phyloP scores from a whole-genome alignment of 1,140 invertebrate species.

The Halesus radiatus region DNA sequence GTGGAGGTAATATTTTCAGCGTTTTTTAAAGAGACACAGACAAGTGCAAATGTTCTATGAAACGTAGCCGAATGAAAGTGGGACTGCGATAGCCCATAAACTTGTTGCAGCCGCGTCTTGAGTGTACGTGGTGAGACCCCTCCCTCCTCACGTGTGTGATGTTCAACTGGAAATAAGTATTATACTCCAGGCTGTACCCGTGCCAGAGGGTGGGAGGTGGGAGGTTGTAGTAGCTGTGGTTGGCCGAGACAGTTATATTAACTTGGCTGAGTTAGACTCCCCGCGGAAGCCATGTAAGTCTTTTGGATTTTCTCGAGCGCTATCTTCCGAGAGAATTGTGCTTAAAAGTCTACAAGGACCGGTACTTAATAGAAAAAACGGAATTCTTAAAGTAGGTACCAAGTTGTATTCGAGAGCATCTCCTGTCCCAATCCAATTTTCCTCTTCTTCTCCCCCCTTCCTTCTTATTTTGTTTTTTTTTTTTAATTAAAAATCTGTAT shows the following conservation, averaged over 20 bases:
- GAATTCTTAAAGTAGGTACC: no score
- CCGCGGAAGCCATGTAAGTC: background rate
- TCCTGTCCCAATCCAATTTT: no score
- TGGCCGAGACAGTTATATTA: conserved; percentile 26
- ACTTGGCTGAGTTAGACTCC: background rate
- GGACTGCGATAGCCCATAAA: conserved; percentile 8
- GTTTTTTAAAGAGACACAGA: background rate
- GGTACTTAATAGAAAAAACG: no score
- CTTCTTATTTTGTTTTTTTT: no score
- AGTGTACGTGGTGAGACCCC: conserved; percentile 4
- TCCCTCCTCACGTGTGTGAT: background rate
- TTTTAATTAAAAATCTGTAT: no score
- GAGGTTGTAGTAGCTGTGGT: background rate
- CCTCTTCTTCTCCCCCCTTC: no score
- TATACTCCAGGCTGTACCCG: background rate
- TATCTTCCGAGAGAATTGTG: background rate
- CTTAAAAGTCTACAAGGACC: no score
- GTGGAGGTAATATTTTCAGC: no score
- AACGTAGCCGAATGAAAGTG: background rate
- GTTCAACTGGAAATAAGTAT: conserved; percentile 6
- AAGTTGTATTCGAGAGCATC: no score
- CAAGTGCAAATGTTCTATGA: background rate
- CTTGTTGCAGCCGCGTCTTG: conserved; percentile 28
- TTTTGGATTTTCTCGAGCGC: background rate
- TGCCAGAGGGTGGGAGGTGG: background rate